Evolutionary conservation across 2,113 vertebrate species (phyloP), one percentile per base, ranked within the genome.

Genomic region (Turnix velox): DNA sequence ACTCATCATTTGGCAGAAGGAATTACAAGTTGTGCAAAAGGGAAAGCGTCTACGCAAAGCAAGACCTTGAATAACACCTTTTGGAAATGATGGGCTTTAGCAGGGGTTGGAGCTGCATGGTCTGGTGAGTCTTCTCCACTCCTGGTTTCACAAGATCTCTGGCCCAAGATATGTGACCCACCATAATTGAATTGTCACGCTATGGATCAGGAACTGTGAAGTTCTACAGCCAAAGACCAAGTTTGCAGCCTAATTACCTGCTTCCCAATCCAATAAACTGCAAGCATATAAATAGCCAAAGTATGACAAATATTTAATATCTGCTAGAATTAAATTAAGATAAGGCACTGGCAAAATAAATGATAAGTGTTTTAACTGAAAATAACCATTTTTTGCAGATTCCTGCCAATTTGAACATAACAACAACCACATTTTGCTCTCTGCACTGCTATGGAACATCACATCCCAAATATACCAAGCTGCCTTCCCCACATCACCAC

Each of bases 21-120:
- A 95, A 95, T 96, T 87, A 95, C 31, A 79, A 95, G 61, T 84
- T 81, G 68, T 61, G 55, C 90, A 92, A 82, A 90, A 93, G 77
- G 87, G 66, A 88, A 86, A 92, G 67, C 54, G 85, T 87, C 93
- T 77, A 91, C 3, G 79, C 65, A 86, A 54, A 92, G 87, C 48
- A 62, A 65, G 40, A 18, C 87, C 88, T 91, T 93, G 96, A 95
- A 94, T 96, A 91, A 92, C 39, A 84, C 61, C 76, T 84, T 54
- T 67, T 73, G 87, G 72, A 95, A 94, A 84, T 0, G 0, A 76
- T 0, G 9, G 69, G 72, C 30, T 90, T 84, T 40, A 91, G 40
- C 61, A 74, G 39, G 16, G 17, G 28, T 55, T 87, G 59, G 69
- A 91, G 35, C 74, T 49, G 67, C 69, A 78, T 1, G 2, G 73